These are phyloP conservation scores for Perizoma affinitatum DNA, from an alignment of 2,888 invertebrate genomes.

Conservation along the genomic window DNA sequence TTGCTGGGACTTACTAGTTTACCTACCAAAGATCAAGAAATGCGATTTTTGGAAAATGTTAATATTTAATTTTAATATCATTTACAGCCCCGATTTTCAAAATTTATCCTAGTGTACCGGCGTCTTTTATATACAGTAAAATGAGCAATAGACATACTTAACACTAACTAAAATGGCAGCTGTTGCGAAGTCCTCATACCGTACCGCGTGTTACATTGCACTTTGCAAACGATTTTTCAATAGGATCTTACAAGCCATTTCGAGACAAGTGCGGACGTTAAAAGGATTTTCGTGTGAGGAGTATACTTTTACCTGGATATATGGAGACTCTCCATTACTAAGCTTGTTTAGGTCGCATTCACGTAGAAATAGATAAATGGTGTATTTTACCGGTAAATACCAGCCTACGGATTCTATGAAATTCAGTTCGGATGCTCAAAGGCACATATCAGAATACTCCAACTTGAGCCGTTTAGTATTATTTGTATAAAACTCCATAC, in stretches of 20 bases:
- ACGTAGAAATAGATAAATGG: conserved; percentile 6
- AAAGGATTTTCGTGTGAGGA: conserved; percentile 37
- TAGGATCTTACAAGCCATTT: conserved; percentile 23
- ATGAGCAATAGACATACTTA: too few relatives aligned
- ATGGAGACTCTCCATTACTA: conserved; percentile 36
- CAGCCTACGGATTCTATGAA: neutral
- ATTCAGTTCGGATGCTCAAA: too few relatives aligned
- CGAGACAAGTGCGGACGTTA: conserved; percentile 32
- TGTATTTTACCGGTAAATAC: neutral
- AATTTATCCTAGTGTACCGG: too few relatives aligned
- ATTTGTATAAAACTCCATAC: too few relatives aligned
- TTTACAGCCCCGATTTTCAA: too few relatives aligned
- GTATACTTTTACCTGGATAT: conserved; percentile 24
- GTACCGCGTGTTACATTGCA: conserved; percentile 12
- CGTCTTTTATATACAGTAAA: too few relatives aligned
- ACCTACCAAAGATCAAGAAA: too few relatives aligned
- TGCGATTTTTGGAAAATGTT: too few relatives aligned
- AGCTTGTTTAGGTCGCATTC: conserved; percentile 23
- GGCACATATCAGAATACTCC: too few relatives aligned
- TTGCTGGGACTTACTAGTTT: too few relatives aligned
- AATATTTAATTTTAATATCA: too few relatives aligned
- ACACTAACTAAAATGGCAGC: neutral
- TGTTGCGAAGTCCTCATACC: neutral
- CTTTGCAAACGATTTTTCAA: conserved; percentile 19
- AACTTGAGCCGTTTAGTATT: too few relatives aligned